Base-by-base conservation (phyloP, 2,797 vertebrate species). In the Podargus strigoides region DNA sequence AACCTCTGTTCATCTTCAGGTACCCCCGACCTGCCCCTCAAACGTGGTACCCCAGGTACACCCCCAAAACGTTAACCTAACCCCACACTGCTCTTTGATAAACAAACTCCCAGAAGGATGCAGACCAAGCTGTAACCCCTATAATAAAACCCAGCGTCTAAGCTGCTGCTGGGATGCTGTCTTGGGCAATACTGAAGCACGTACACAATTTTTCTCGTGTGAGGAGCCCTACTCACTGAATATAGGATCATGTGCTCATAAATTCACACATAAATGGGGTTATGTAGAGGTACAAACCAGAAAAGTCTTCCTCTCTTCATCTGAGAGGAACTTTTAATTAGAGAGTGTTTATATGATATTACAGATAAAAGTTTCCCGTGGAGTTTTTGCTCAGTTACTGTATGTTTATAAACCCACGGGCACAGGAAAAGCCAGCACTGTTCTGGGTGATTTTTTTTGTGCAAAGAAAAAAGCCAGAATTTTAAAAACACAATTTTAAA, bases 171-270 rank as follows among this genome's bases (percentile, higher is more conserved):
- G 9, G 34, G 62, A 9, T 9, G 2, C 36, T 3, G 2, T 14
- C 46, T 62, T 4, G 5, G 53, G 9, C 30, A 12, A 19, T 7
- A 2, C 34, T 60, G 8, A 7, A 49, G 26, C 76, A 23, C 9
- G 3, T 5, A 28, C 46, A 39, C 14, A 6, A 8, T 26, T 44
- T 23, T 4, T 32, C 34, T 15, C 0, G 1, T 0, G 2, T 13
- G 41, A 52, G 84, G 63, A 89, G 55, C 42, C 36, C 34, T 16
- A 4, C 24, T 11, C 23, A 22, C 5, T 24, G 1, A 16, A 10
- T 2, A 14, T 1, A 30, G 46, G 60, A 53, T 37, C 58, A 34
- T 0, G 1, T 18, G 28, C 13, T 19, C 63, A 22, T 5, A 44
- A 41, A 79, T 66, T 60, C 41, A 1, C 63, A 75, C 26, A 23